Conservation (phyloP, 2,888 invertebrate species). For the Colletes collaris region DNA sequence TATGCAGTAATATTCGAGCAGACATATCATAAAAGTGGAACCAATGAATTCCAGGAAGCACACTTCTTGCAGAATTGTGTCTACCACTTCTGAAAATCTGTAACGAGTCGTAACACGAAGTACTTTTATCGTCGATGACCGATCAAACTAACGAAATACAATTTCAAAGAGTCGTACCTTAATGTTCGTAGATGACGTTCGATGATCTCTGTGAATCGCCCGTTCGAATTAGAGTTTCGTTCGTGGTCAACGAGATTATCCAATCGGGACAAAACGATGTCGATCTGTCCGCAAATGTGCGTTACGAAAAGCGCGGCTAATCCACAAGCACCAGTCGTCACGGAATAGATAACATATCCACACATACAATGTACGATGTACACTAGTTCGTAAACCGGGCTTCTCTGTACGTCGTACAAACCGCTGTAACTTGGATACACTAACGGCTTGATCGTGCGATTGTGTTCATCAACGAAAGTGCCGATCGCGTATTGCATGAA, state of each 20-base stretch:
- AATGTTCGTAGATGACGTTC: slow-evolving; percentile 56
- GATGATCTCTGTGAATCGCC: slow-evolving; percentile 56
- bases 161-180: slow-evolving; percentile 36
- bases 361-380: slow-evolving; percentile 66
- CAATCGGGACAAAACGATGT: slow-evolving; percentile 47
- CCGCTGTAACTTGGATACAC: slow-evolving; percentile 64
- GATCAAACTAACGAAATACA: neutral
- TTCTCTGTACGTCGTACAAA: slow-evolving; percentile 64
- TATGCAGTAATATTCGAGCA: slow-evolving; percentile 76
- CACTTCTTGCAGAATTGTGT: slow-evolving; percentile 28
- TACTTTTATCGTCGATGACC: neutral
- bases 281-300: slow-evolving; percentile 66
- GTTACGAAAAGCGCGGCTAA: slow-evolving; percentile 62
- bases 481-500: slow-evolving; percentile 43
- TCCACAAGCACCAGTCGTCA: slow-evolving; percentile 63
- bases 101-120: neutral
- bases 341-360: slow-evolving; percentile 66
- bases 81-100: slow-evolving; percentile 31
- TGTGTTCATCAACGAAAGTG: slow-evolving; percentile 28
- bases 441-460: slow-evolving; percentile 64
- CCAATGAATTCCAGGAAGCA: slow-evolving; percentile 75
- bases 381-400: slow-evolving; percentile 72
- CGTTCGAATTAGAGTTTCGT: neutral
- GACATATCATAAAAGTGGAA: slow-evolving; percentile 76
- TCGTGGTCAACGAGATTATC: slow-evolving; percentile 3